Evolutionary conservation across 2,113 vertebrate genomes (phyloP), one percentile per base, ranked within the genome.

Genomic region (Centropus bengalensis): DNA sequence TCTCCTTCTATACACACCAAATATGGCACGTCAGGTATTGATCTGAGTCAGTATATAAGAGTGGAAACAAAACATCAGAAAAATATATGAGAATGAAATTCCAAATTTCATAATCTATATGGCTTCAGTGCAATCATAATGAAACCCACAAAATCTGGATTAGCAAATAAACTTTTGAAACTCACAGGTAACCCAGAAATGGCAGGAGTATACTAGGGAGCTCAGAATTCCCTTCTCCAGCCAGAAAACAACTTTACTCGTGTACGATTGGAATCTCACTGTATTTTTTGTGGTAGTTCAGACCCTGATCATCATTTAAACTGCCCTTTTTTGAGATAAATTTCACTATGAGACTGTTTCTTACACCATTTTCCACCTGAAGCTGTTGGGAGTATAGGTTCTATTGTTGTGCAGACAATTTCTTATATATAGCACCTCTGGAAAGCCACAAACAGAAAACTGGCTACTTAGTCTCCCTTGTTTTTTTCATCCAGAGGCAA

Each of bases 331-430:
- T 8, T 7, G 19, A 67, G 40, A 20, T 5, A 23, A 17, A 77
- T 14, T 9, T 69, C 40, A n/a, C 5, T 33, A 17, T 63, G 32
- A 77, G 16, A 11, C 2, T 19, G 5, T 32, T 83, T 47, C 19
- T 82, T 40, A 26, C 3, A 33, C 16, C 6, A 3, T 1, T 32
- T 74, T 14, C 58, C 11, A 70, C 24, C 63, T 58, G 64, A 49
- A 64, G 54, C 49, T 66, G 7, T 36, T 0, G 0, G 42, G 10
- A 63, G 12, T 1, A 2, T 42, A 40, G 51, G 16, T 1, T 9
- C 45, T 20, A 2, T 3, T 55, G 8, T 22, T 73, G 21, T 14
- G 7, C 18, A 56, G 68, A 58, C 2, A 26, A 54, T 3, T 1
- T 3, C 8, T 17, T 23, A 17, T 15, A 13, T 13, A 13, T 10